A percentile compares a stretch with the other conserved stretches of the same genome.
Conservation (phyloP, 2,113 vertebrate genomes). For the Pteronura brasiliensis region DNA sequence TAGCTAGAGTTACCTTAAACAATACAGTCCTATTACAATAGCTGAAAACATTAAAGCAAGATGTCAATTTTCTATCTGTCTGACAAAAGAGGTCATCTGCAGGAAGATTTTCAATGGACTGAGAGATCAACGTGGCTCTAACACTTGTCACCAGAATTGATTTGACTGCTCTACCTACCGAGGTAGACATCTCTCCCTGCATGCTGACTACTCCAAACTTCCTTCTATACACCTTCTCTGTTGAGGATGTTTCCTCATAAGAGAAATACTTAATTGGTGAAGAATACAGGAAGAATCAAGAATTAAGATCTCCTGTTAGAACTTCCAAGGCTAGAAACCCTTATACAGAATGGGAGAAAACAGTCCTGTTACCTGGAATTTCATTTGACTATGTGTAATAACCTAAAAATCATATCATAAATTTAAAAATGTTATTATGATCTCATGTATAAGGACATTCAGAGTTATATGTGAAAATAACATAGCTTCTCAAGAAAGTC, state of each 20-base stretch:
- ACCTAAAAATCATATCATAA: neutral
- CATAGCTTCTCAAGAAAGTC: neutral
- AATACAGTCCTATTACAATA: neutral
- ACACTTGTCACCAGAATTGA: neutral
- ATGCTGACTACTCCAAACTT: neutral
- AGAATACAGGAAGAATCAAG: neutral
- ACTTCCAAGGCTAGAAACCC: neutral
- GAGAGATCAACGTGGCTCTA: neutral
- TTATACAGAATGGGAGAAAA: neutral
- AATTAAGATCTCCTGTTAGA: neutral
- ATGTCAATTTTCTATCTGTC: neutral
- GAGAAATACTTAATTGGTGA: neutral
- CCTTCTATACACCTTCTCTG: neutral
- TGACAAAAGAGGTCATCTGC: neutral
- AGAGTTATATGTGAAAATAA: neutral
- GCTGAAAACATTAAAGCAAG: neutral
- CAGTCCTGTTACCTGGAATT: neutral
- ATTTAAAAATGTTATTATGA: neutral
- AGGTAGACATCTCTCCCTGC: neutral
- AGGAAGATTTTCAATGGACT: neutral
- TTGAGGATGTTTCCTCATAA: neutral
- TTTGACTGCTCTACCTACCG: neutral
- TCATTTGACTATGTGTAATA: neutral
- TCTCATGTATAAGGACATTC: neutral
- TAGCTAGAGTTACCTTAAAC: neutral